A percentile compares a stretch with the other conserved stretches of the same genome.
Evolutionary conservation across 2,113 vertebrate genomes (phyloP).

Genomic region (Oncorhynchus tshawytscha): DNA sequence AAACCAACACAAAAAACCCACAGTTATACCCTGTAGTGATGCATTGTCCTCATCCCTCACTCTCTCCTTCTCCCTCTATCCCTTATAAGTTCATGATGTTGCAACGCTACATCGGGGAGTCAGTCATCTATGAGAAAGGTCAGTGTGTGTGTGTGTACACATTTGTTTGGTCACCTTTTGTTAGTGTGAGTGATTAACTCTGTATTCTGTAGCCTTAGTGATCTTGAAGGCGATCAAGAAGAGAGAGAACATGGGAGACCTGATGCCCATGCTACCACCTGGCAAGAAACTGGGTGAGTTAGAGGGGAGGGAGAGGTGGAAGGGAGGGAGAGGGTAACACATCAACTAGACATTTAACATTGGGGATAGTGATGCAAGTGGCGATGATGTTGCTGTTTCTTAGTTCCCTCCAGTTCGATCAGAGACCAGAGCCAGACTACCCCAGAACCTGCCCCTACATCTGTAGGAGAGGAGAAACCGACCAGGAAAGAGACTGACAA

Average conservation of each 20-base stretch:
- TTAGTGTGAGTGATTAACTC: background rate
- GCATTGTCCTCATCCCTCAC: too few species aligned
- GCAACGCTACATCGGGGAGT: slow-evolving; percentile 9
- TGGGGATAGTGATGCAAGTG: too few species aligned
- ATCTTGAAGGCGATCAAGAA: background rate
- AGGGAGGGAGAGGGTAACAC: too few species aligned
- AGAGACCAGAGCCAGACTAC: background rate
- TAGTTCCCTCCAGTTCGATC: background rate
- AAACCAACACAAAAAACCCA: too few species aligned
- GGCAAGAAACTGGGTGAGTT: slow-evolving; percentile 44
- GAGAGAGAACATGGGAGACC: background rate
- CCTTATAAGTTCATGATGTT: slow-evolving; percentile 25
- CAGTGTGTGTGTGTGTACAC: slow-evolving; percentile 1
- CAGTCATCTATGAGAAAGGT: slow-evolving; percentile 1
- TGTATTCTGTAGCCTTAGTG: background rate
- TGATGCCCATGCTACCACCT: background rate
- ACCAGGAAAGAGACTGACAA: background rate
- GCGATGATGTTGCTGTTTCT: too few species aligned
- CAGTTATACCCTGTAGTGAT: background rate
- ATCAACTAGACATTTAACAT: too few species aligned
- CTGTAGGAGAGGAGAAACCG: background rate
- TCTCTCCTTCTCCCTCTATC: background rate
- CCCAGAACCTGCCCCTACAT: background rate
- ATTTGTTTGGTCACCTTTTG: background rate
- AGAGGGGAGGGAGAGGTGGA: too few species aligned